These are phyloP conservation scores for Anhinga rufa DNA, from an alignment of 2,113 vertebrate species.

Conservation along the genomic window DNA sequence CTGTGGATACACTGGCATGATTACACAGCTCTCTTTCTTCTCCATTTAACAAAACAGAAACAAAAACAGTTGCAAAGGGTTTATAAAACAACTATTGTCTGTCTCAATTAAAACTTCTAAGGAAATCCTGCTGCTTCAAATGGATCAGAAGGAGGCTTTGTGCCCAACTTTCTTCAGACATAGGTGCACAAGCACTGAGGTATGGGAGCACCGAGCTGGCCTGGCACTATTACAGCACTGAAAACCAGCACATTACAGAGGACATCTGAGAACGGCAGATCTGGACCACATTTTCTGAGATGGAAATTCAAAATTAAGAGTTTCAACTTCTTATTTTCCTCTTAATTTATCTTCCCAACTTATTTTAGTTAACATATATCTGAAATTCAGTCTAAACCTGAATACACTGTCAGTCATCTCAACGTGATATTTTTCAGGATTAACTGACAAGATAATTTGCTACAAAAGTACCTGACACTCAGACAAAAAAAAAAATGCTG, in stretches of 20 bases:
- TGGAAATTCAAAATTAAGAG: not conserved
- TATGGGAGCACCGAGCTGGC: not conserved
- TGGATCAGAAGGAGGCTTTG: not conserved
- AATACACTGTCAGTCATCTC: not conserved
- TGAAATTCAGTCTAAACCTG: not conserved
- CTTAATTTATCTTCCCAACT: not conserved
- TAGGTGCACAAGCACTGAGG: not conserved
- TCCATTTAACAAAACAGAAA: not conserved
- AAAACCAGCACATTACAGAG: not conserved
- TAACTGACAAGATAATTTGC: not conserved
- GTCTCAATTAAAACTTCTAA: not conserved
- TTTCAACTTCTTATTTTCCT: not conserved
- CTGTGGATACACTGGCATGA: not conserved
- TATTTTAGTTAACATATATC: not conserved
- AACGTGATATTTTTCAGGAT: not conserved
- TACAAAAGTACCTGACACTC: not conserved
- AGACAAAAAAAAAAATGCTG: not conserved
- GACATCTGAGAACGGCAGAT: not conserved
- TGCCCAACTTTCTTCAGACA: not conserved
- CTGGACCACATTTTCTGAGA: not conserved
- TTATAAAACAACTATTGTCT: not conserved
- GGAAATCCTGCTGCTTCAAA: not conserved
- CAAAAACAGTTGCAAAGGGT: not conserved
- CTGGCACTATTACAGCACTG: rapidly evolving
- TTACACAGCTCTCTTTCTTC: not conserved